Evolutionary conservation across 2,888 invertebrate genomes (phyloP).

Genomic region (Euplexia lucipara): DNA sequence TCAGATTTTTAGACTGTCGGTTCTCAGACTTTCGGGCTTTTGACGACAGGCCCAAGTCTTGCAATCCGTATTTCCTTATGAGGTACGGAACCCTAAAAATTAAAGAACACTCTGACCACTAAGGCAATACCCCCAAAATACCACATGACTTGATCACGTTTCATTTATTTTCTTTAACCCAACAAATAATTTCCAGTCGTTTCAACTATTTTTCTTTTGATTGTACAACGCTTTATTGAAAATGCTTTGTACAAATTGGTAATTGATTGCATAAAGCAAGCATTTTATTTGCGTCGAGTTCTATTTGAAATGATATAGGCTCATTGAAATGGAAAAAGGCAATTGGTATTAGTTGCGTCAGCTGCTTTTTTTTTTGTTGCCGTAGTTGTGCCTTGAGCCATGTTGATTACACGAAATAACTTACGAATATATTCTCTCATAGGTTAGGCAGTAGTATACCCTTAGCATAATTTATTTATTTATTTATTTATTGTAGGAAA

Average conservation of each 20-base stretch:
- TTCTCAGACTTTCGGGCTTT: too few relatives aligned
- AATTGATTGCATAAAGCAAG: slow-evolving; percentile 51
- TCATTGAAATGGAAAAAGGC: slow-evolving; percentile 32
- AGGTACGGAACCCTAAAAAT: too few relatives aligned
- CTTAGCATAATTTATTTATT: too few relatives aligned
- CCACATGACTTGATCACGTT: background rate
- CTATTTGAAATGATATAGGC: slow-evolving; percentile 16
- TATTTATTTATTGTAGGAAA: too few relatives aligned
- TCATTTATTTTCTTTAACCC: slow-evolving; percentile 4
- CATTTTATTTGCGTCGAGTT: slow-evolving; percentile 28
- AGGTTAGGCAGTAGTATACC: too few relatives aligned
- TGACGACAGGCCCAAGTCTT: too few relatives aligned
- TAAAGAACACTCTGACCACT: too few relatives aligned
- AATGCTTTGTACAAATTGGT: slow-evolving; percentile 35
- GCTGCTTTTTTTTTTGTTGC: background rate
- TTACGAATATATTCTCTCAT: too few relatives aligned
- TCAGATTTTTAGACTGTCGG: too few relatives aligned
- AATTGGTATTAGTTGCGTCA: slow-evolving; percentile 1
- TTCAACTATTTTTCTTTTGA: slow-evolving; percentile 25
- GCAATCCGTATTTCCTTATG: too few relatives aligned
- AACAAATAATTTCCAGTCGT: slow-evolving; percentile 15
- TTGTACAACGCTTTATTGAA: slow-evolving; percentile 16
- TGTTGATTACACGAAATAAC: background rate
- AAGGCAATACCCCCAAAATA: background rate
- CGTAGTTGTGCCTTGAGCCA: background rate